These are phyloP conservation scores for Polyodon spathula DNA, from an alignment of 2,113 vertebrate genomes.

Conservation along the genomic window DNA sequence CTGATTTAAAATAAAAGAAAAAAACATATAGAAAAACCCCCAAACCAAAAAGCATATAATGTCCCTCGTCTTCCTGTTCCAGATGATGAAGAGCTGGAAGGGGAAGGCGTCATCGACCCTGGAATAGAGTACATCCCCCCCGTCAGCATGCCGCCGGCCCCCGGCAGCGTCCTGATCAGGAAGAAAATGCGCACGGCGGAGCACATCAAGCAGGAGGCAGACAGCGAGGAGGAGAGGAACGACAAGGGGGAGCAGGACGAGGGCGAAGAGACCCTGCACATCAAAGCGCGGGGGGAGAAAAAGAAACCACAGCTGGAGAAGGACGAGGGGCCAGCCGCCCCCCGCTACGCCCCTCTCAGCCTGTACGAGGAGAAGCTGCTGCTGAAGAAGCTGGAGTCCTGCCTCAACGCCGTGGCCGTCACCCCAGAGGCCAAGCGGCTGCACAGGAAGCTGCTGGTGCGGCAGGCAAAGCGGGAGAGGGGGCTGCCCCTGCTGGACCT, in stretches of 20 bases:
- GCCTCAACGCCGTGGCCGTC: slow-evolving; percentile 72
- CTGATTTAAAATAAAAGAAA: too few species aligned
- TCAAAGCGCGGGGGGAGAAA: slow-evolving; percentile 47
- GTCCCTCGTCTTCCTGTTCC: slow-evolving; percentile 9
- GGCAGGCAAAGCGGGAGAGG: slow-evolving; percentile 80
- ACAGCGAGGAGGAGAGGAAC: slow-evolving; percentile 81
- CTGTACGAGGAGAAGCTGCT: slow-evolving; percentile 85
- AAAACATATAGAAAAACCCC: too few species aligned
- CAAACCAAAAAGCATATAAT: too few species aligned
- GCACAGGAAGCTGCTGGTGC: slow-evolving; percentile 75
- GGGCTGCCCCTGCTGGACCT: slow-evolving; percentile 84
- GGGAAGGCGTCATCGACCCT: slow-evolving; percentile 86
- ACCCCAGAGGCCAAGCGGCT: slow-evolving; percentile 79
- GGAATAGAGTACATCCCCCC: slow-evolving; percentile 85
- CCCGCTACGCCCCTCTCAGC: slow-evolving; percentile 56
- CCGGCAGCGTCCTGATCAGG: slow-evolving; percentile 44
- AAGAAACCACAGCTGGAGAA: slow-evolving; percentile 55
- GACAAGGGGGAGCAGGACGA: slow-evolving; percentile 50
- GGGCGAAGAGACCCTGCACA: slow-evolving; percentile 32
- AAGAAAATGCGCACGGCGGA: slow-evolving; percentile 69
- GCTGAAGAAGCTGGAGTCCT: slow-evolving; percentile 75
- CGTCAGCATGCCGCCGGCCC: slow-evolving; percentile 37
- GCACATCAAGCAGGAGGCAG: slow-evolving; percentile 84
- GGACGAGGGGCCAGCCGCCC: slow-evolving; percentile 38
- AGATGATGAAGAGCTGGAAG: slow-evolving; percentile 92